Evolutionary conservation across 1,140 invertebrate genomes (phyloP).

Genomic region (Scaptomyza graminum): DNA sequence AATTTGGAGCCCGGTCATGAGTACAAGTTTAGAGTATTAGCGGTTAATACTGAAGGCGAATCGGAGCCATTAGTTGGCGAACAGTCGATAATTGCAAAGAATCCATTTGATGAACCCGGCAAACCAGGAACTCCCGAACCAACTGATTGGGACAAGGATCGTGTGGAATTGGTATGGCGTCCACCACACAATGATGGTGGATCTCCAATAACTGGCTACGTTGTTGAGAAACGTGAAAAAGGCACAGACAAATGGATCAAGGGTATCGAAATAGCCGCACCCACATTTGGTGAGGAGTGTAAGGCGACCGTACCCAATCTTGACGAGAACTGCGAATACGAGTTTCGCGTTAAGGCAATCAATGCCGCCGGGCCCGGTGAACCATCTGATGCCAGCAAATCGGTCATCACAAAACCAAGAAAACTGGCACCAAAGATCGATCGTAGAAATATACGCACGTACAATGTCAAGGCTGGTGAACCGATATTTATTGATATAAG

Average conservation of each 20-base stretch:
- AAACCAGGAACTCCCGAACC: conserved; percentile 94
- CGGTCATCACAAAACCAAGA: conserved; percentile 95
- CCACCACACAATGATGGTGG: conserved; percentile 95
- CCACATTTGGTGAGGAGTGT: conserved; percentile 86
- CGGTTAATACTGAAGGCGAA: conserved; percentile 97
- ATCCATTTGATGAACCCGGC: conserved; percentile 98
- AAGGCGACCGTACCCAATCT: conserved; percentile 95
- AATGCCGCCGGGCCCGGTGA: conserved; percentile 97
- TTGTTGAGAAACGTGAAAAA: conserved; percentile 97
- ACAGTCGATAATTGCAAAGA: conserved; percentile 96
- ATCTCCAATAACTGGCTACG: conserved; percentile 95
- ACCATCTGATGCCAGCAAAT: conserved; percentile 95
- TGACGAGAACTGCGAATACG: conserved; percentile 97
- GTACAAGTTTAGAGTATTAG: conserved; percentile 98
- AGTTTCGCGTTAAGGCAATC: conserved; percentile 97
- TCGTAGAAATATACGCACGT: conserved; percentile 92
- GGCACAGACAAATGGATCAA: conserved; percentile 94
- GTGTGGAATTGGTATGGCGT: conserved; percentile 96
- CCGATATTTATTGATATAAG: conserved; percentile 95
- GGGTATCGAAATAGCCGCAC: conserved; percentile 88
- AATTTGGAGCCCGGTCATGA: conserved; percentile 95
- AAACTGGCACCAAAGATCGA: conserved; percentile 97
- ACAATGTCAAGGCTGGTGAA: conserved; percentile 95
- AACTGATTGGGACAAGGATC: conserved; percentile 97
- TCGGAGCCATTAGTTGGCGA: conserved; percentile 96